phyloP scores from a whole-genome alignment of 2,888 invertebrate species.

The Drosophila nigricruria region DNA sequence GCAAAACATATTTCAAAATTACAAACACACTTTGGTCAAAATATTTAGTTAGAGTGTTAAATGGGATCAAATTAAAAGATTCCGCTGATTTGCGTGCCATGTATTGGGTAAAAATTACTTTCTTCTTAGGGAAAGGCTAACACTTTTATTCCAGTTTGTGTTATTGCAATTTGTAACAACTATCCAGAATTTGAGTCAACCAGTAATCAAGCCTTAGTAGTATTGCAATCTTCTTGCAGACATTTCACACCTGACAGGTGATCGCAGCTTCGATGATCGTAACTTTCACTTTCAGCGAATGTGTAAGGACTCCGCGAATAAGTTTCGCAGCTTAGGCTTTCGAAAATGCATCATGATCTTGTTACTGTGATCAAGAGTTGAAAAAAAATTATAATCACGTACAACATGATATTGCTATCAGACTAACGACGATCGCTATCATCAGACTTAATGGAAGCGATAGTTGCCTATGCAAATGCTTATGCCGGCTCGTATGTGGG shows the following conservation, averaged over 20 bases:
- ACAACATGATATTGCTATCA: constrained; percentile 54
- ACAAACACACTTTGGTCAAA: background rate
- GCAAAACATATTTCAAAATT: background rate
- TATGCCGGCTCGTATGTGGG: constrained; percentile 26
- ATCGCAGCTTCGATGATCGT: constrained; percentile 56
- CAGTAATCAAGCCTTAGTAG: constrained; percentile 18
- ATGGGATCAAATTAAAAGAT: constrained; percentile 64
- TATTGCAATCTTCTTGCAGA: constrained; percentile 50
- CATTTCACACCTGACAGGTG: constrained; percentile 59
- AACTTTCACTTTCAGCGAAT: constrained; percentile 60
- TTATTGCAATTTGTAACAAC: background rate
- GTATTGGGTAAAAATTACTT: background rate
- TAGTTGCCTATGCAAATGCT: constrained; percentile 47
- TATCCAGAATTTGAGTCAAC: constrained; percentile 35
- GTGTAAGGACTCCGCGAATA: constrained; percentile 52
- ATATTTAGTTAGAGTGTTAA: constrained; percentile 65
- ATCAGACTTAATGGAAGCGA: constrained; percentile 28
- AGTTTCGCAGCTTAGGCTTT: constrained; percentile 66
- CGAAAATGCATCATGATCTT: constrained; percentile 79
- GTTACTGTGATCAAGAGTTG: constrained; percentile 71
- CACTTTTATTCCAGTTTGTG: background rate
- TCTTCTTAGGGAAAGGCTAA: background rate
- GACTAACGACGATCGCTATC: constrained; percentile 32
- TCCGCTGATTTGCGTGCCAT: constrained; percentile 45
- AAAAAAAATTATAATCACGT: constrained; percentile 68